These are phyloP conservation scores for Odontothrips loti DNA, from an alignment of 2,888 invertebrate genomes.

Conservation along the genomic window DNA sequence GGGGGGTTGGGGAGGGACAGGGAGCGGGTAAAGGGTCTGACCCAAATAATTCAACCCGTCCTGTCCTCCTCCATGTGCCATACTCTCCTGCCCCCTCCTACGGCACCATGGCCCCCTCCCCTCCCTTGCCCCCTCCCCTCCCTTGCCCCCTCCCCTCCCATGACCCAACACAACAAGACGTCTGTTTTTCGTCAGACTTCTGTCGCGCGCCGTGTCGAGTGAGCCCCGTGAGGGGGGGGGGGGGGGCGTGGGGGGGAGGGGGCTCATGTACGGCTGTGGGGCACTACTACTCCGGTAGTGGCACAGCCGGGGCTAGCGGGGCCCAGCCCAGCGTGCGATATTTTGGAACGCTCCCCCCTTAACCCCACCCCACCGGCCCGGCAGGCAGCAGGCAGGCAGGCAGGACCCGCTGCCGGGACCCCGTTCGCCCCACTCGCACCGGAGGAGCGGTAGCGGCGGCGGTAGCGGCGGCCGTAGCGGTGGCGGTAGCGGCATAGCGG, in stretches of 20 bases:
- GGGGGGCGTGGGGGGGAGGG: too few relatives aligned
- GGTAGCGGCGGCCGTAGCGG: neutral
- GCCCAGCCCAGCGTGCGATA: neutral
- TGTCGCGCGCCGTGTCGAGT: too few relatives aligned
- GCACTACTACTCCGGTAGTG: neutral
- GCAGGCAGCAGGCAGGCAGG: too few relatives aligned
- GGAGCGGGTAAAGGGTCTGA: neutral
- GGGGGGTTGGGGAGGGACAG: neutral
- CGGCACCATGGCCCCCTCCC: neutral
- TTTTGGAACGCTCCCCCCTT: neutral
- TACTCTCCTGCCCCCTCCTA: neutral
- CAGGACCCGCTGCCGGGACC: neutral
- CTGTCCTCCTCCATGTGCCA: neutral
- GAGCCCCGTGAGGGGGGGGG: too few relatives aligned
- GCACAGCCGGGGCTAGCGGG: neutral
- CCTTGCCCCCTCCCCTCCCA: neutral
- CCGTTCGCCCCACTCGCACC: neutral
- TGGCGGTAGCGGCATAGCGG: neutral
- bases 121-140: neutral
- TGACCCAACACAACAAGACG: neutral
- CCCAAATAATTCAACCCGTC: slow-evolving; percentile 19
- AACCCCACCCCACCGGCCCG: neutral
- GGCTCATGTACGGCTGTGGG: neutral
- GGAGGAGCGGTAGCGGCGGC: neutral
- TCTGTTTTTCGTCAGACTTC: neutral